Base-by-base conservation (phyloP, 1,140 invertebrate species). In the Heliothis virescens region DNA sequence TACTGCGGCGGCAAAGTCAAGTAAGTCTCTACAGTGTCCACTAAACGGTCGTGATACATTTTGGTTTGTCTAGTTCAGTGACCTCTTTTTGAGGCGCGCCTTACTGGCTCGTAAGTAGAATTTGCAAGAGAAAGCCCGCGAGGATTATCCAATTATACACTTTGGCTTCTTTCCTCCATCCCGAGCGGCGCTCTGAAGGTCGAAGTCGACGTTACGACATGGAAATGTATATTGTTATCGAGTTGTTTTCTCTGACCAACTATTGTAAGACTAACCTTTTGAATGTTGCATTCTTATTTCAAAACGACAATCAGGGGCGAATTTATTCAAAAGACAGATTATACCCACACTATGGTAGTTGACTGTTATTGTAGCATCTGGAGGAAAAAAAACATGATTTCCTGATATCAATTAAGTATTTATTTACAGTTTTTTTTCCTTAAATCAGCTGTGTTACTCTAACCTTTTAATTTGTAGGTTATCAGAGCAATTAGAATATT, bases 1-100 rank as follows among this genome's bases (percentile, higher is more conserved):
- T 98, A 97, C 92, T 99, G 98, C 95, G 97, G 97, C 74, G 98
- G 98, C 79, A 98, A 98, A 97, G 97, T 98, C 89, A 98, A 97
- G 98, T 99, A 95, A 96, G 96, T 95, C 62, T 60, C n/a, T 48
- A 15, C 34, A 47, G 34, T 15, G 50, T 13, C 53, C n/a, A 59
- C 15, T 34, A 48, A 63, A 55, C 62, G 60, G 75, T 79, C 73
- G 82, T 78, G 80, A 86, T 65, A 79, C 57, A 18, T 69, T 72
- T 75, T 77, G 52, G 12, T 65, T 50, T 53, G 48, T 67, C 26
- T 72, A 89, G 91, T 92, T 94, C 90, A 91, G 67, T 94, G 93
- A 94, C 93, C 92, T 92, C 91, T 90, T 89, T 94, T 87, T 85
- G 87, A 90, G 85, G 72, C 84, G 85, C 81, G 84, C 86, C 90